These are phyloP conservation scores for Rhinichthys osculus DNA, from an alignment of 2,797 vertebrate species.

Conservation along the genomic window DNA sequence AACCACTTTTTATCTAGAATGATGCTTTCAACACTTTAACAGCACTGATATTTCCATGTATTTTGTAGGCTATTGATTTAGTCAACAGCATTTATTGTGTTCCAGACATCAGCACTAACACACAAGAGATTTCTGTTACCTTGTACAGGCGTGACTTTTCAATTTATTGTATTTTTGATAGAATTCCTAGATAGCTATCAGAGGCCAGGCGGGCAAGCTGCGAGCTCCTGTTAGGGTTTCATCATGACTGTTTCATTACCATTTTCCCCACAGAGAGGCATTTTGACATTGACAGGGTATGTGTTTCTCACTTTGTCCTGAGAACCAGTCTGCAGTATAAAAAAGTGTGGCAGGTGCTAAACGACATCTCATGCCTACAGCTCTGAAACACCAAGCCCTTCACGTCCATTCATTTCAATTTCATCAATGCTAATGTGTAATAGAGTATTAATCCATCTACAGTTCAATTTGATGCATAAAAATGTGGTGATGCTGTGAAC, in stretches of 20 bases:
- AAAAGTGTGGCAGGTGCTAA: background rate
- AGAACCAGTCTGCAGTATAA: constrained; percentile 5
- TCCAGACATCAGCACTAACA: constrained; percentile 12
- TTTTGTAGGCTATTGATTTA: background rate
- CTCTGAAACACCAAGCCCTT: background rate
- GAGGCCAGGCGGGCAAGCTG: constrained; percentile 20
- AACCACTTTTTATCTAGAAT: background rate
- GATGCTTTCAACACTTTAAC: background rate
- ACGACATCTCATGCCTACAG: background rate
- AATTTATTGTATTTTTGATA: constrained; percentile 42
- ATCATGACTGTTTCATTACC: constrained; percentile 35
- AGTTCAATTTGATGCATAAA: background rate
- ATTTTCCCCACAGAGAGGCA: constrained; percentile 35
- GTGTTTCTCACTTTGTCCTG: constrained; percentile 19
- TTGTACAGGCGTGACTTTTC: constrained; percentile 32
- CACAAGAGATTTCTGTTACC: constrained; percentile 17
- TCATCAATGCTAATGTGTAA: background rate
- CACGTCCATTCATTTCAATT: background rate
- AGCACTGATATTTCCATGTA: background rate
- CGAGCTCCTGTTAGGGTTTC: constrained; percentile 35
- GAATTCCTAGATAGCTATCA: constrained; percentile 31
- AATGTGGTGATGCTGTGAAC: background rate
- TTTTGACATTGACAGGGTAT: constrained; percentile 45
- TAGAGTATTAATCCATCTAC: background rate
- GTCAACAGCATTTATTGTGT: constrained; percentile 7